Evolutionary conservation across 2,797 vertebrate species (phyloP).

Genomic region (Liasis olivaceus): DNA sequence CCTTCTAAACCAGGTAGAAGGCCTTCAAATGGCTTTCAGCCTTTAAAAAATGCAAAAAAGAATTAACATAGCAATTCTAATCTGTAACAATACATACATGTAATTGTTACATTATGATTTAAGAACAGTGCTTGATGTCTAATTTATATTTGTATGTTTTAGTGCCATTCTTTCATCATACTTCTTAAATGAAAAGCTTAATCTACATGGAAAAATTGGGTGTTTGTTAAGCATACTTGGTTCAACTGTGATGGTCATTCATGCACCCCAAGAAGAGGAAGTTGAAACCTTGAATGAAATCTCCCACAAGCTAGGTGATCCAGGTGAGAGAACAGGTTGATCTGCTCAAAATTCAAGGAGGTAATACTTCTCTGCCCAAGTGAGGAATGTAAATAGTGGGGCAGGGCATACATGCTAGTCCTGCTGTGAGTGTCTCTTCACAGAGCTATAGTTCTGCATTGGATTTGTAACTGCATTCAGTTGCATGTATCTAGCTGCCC

Average conservation of each 20-base stretch:
- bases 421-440: not conserved
- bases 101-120: not conserved
- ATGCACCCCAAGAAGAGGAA: slow-evolving; percentile 95
- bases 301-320: slow-evolving; percentile 90
- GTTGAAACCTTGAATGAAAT: slow-evolving; percentile 91
- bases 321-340: slow-evolving; percentile 78
- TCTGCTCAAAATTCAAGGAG: not conserved
- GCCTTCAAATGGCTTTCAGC: not conserved
- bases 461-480: not conserved
- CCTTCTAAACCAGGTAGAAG: not conserved
- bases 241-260: slow-evolving; percentile 98
- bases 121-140: not conserved
- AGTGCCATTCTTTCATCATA: slow-evolving; percentile 97
- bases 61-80: not conserved
- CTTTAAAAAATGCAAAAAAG: not conserved
- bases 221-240: slow-evolving; percentile 95
- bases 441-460: not conserved
- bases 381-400: not conserved
- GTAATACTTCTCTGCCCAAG: not conserved
- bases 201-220: slow-evolving; percentile 96
- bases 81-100: not conserved
- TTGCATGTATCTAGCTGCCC: not conserved
- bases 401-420: not conserved
- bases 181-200: slow-evolving; percentile 94
- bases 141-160: slow-evolving; percentile 49